These are phyloP conservation scores for Argentina silus DNA, from an alignment of 2,797 vertebrate species.

Conservation along the genomic window DNA sequence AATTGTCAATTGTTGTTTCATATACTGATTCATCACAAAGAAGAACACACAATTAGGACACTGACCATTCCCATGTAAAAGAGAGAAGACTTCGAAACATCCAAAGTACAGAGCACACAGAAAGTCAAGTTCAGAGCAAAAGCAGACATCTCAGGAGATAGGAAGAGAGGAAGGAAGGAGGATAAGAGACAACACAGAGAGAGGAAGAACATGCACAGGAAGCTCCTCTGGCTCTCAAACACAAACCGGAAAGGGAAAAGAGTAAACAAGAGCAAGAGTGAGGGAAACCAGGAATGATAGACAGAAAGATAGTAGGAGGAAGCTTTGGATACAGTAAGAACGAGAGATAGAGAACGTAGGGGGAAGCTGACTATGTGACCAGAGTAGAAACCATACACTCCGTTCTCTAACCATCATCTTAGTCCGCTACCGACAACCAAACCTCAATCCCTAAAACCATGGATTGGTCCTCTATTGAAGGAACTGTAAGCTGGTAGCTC, in stretches of 20 bases:
- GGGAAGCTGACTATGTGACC: no score
- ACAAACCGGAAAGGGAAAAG: conserved; percentile 34
- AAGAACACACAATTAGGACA: no score
- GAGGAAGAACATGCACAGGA: conserved; percentile 51
- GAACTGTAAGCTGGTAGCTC: conserved; percentile 12
- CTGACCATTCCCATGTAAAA: no score
- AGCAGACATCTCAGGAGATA: conserved; percentile 50
- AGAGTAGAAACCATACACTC: no score
- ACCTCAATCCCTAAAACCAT: no score
- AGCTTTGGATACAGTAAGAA: neutral
- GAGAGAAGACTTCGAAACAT: neutral
- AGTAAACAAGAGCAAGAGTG: conserved; percentile 32
- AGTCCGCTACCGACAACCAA: no score
- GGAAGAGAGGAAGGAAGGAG: conserved; percentile 40
- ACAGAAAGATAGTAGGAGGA: conserved; percentile 7
- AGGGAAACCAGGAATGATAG: conserved; percentile 43
- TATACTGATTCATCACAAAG: no score
- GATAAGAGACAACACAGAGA: conserved; percentile 43
- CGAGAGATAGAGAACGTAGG: neutral
- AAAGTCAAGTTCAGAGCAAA: conserved; percentile 50
- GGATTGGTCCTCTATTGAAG: no score
- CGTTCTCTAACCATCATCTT: no score
- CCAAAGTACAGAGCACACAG: neutral
- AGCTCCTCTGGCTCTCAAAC: conserved; percentile 21
- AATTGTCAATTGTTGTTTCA: no score